Conservation (phyloP, 2,888 invertebrate species). For the Yponomeuta cagnagella region DNA sequence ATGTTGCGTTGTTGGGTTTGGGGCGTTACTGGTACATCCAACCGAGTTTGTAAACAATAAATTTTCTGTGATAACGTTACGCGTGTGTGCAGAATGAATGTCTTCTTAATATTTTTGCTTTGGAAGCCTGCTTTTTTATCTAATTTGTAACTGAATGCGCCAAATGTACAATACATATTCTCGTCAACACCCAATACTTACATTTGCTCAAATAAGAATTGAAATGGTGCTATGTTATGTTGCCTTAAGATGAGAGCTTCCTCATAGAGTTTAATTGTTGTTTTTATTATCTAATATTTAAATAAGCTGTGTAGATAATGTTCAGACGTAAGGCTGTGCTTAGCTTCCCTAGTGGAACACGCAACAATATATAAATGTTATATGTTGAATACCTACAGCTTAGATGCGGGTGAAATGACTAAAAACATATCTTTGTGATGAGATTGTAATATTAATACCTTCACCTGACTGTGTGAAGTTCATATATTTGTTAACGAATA, state of each 20-base stretch:
- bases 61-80: constrained; percentile 7
- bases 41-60: neutral
- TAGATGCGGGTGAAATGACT: constrained; percentile 2
- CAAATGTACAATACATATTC: constrained; percentile 7
- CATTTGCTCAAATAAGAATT: constrained; percentile 3
- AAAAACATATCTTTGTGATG: neutral
- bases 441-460: constrained; percentile 1
- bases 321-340: constrained; percentile 7
- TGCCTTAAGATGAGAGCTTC: constrained; percentile 30
- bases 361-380: neutral
- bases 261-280: constrained; percentile 21
- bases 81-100: neutral
- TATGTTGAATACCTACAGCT: neutral
- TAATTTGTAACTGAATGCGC: neutral
- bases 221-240: constrained; percentile 38
- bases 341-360: neutral
- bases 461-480: neutral
- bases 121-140: neutral
- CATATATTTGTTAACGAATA: neutral
- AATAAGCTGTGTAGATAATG: neutral
- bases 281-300: constrained; percentile 6
- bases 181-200: neutral
- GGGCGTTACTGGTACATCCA: neutral
- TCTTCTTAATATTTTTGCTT: neutral
- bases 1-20: neutral